Evolutionary conservation across 2,113 vertebrate species (phyloP).

Genomic region (Oxygymnocypris stewartii): DNA sequence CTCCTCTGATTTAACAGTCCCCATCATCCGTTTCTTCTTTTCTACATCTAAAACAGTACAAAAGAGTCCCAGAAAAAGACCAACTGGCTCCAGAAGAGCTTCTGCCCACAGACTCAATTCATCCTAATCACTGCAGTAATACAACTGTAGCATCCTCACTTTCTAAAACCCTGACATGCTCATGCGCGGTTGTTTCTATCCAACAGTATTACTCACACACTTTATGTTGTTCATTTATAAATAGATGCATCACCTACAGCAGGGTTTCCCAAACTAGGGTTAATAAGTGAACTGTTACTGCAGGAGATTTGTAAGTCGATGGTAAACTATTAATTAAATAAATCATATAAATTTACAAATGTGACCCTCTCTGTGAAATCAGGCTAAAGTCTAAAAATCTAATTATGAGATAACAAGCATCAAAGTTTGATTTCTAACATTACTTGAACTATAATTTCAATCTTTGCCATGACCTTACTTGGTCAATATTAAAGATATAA

Average conservation of each 20-base stretch:
- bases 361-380: too few species aligned
- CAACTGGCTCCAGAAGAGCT: not conserved
- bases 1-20: not conserved
- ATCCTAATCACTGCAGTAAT: not conserved
- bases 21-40: not conserved
- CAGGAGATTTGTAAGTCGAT: not conserved
- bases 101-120: slow-evolving; percentile 1
- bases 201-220: not conserved
- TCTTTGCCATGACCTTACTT: too few species aligned
- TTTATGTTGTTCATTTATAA: not conserved
- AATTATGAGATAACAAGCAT: too few species aligned
- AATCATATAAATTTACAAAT: not conserved
- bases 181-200: not conserved
- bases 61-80: not conserved
- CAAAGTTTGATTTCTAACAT: too few species aligned
- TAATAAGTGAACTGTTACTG: not conserved
- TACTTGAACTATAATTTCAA: too few species aligned
- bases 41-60: not conserved
- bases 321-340: not conserved
- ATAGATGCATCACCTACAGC: not conserved
- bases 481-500: too few species aligned
- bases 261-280: not conserved
- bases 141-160: not conserved
- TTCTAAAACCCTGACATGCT: not conserved
- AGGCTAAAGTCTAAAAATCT: too few species aligned